These are phyloP conservation scores for Ophion ventricosus DNA, from an alignment of 2,888 invertebrate species.

Conservation along the genomic window DNA sequence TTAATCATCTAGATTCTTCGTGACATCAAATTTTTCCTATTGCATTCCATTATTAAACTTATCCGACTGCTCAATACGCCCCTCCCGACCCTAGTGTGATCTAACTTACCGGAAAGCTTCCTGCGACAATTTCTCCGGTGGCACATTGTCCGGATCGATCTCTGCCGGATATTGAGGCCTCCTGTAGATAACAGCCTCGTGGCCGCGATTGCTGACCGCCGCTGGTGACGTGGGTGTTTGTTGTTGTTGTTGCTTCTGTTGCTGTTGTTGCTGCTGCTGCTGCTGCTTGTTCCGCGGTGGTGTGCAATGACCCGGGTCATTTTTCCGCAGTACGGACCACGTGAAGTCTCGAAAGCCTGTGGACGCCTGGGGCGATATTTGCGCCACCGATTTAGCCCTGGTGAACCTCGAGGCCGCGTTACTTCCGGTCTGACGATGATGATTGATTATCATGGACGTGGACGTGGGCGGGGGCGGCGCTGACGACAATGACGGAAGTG, in stretches of 20 bases:
- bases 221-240: constrained; percentile 41
- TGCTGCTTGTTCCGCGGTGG: constrained; percentile 72
- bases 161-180: constrained; percentile 79
- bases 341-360: constrained; percentile 85
- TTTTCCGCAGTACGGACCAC: constrained; percentile 84
- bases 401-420: constrained; percentile 75
- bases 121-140: constrained; percentile 87
- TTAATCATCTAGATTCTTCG: too few species aligned
- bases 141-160: constrained; percentile 84
- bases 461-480: constrained; percentile 55
- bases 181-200: constrained; percentile 75
- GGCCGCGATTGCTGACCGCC: constrained; percentile 68
- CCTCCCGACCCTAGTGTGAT: too few species aligned
- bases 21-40: too few species aligned
- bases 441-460: too few species aligned
- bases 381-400: constrained; percentile 83
- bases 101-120: constrained; percentile 85
- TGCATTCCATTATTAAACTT: too few species aligned
- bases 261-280: constrained; percentile 62
- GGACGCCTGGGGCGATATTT: constrained; percentile 80
- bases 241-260: constrained; percentile 44
- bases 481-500: constrained; percentile 12
- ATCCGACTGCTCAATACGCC: too few species aligned
- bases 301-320: constrained; percentile 74
- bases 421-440: constrained; percentile 1